These are phyloP conservation scores for Dolichomitus sp. DNA, from an alignment of 2,888 invertebrate species.

Conservation along the genomic window DNA sequence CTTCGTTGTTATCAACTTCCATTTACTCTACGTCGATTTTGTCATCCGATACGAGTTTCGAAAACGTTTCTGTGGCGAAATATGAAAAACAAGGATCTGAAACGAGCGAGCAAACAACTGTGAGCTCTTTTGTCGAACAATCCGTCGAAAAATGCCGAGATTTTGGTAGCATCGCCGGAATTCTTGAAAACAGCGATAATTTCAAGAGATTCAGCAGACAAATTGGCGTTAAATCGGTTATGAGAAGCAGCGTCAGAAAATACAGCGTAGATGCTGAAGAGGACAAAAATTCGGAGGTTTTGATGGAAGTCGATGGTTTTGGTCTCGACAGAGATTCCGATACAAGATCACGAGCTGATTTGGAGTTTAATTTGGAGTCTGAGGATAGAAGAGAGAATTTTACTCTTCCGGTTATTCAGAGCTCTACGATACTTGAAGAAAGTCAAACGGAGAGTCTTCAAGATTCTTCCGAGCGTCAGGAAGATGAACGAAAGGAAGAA, in stretches of 20 bases:
- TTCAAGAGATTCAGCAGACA: slow-evolving; percentile 15
- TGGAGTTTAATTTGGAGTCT: slow-evolving; percentile 20
- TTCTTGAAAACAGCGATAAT: slow-evolving; percentile 30
- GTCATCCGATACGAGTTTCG: slow-evolving; percentile 75
- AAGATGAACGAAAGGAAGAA: slow-evolving; percentile 53
- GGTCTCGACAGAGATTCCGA: slow-evolving; percentile 68
- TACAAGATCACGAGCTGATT: slow-evolving; percentile 22
- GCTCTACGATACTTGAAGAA: neutral
- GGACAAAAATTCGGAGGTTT: slow-evolving; percentile 60
- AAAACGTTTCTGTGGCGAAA: slow-evolving; percentile 33
- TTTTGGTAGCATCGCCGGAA: neutral
- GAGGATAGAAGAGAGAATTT: slow-evolving; percentile 10
- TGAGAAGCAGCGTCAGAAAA: slow-evolving; percentile 35
- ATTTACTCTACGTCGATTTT: slow-evolving; percentile 74
- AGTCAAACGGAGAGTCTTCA: slow-evolving; percentile 1
- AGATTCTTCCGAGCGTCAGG: neutral
- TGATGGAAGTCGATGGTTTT: slow-evolving; percentile 69
- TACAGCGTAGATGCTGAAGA: slow-evolving; percentile 45
- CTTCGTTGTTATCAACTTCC: slow-evolving; percentile 55
- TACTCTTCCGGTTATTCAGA: neutral
- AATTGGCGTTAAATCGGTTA: neutral
- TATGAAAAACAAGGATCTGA: neutral
- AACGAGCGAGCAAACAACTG: neutral
- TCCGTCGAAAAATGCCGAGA: slow-evolving; percentile 41
- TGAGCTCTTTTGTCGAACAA: slow-evolving; percentile 9